Evolutionary conservation across 2,113 vertebrate genomes (phyloP), one percentile per base, ranked within the genome.

Genomic region (Scomber colias): DNA sequence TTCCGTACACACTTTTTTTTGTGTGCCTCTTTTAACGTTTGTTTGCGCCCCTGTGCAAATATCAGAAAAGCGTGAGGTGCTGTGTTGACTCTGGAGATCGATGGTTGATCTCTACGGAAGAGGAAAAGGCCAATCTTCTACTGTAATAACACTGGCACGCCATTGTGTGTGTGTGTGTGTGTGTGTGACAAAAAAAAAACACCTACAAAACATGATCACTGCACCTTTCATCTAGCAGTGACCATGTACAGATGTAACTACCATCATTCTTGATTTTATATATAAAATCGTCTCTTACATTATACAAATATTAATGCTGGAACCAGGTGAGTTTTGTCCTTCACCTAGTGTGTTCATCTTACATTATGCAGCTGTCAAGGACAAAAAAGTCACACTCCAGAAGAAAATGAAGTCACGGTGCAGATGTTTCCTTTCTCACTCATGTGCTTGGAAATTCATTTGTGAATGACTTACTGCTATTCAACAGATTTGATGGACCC

Each of bases 41-140:
- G 87, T 81, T 79, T 72, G 75, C 50, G 61, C 63, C 82, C 56
- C 50, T 82, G 81, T 81, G 88, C 77, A 89, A 91, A 92, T 92
- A 92, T 88, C 89, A 89, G 65, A 21, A 70, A 57, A 19, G 78
- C 55, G n/a, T 71, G 68, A 77, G 79, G 82, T 74, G 71, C 59
- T 17, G 61, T 91, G 88, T 91, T 90, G 92, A 90, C 83, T 84
- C 83, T 87, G 67, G 51, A 77, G 90, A 93, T 94, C 89, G 57
- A 91, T 92, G 84, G 75, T 69, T 79, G 82, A 89, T 82, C 85
- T 90, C 83, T 46, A 13, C 79, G 85, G 82, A 91, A 87, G 79
- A 79, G 35, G 84, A 79, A 93, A 90, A 90, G 85, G 90, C 89
- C 90, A 90, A 90, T 90, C 72, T 79, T 82, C 79, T 87, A 71